Percentiles rank a stretch among this genome's conserved stretches.
Evolutionary conservation across 2,113 vertebrate species (phyloP).

Genomic region (Crotalus viridis): DNA sequence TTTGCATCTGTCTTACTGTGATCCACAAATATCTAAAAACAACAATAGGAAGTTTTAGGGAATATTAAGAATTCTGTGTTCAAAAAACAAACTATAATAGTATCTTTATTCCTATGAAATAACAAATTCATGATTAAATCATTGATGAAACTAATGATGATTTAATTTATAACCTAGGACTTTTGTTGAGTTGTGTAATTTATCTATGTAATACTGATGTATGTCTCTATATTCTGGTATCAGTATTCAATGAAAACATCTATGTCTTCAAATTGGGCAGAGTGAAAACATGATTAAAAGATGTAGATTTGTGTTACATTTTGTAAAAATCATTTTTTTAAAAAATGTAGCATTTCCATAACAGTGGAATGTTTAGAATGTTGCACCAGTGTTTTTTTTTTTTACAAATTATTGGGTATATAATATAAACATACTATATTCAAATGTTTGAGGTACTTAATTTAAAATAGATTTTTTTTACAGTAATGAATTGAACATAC

Average conservation of each 20-base stretch:
- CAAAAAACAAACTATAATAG: neutral
- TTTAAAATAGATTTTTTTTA: neutral
- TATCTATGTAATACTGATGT: neutral
- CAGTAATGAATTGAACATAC: neutral
- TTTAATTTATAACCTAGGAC: neutral
- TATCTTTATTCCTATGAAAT: neutral
- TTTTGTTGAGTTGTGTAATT: neutral
- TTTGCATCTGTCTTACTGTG: neutral
- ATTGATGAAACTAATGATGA: neutral
- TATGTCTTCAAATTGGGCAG: neutral
- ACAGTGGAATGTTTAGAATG: slow-evolving; percentile 1
- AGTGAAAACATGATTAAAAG: neutral
- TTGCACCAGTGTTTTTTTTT: neutral
- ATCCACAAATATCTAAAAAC: neutral
- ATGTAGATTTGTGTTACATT: neutral
- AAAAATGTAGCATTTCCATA: neutral
- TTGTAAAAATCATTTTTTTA: neutral
- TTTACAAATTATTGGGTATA: neutral
- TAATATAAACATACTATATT: neutral
- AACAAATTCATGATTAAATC: neutral
- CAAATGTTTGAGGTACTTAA: neutral
- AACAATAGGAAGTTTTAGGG: neutral
- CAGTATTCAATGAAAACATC: neutral
- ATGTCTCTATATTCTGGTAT: neutral
- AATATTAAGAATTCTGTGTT: neutral